Evolutionary conservation across 1,140 invertebrate species (phyloP), one percentile per base, ranked within the genome.

Genomic region (Chionoecetes opilio): DNA sequence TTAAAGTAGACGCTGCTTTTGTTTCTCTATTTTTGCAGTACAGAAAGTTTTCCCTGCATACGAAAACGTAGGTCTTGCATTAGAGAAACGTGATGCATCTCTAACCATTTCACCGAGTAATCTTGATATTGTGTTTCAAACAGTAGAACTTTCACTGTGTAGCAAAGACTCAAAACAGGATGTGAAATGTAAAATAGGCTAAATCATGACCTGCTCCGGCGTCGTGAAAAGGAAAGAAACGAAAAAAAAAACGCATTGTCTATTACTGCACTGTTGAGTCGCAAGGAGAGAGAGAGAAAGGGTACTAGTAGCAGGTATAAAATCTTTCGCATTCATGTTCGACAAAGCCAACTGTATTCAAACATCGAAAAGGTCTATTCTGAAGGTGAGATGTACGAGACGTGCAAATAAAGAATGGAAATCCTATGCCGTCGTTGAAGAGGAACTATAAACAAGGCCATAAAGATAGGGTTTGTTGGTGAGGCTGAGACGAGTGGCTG

Each of bases 391-490:
- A 75, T 75, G 21, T 75, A 75, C 63, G 63, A 75, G 63, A 21
- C 63, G n/a, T n/a, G 63, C 63, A n/a, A 75, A 75, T 75, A 75
- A 75, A 75, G 63, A 75, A 75, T 75, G 63, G 63, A 75, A 75
- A 17, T 75, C 63, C 63, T 75, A 75, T 26, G 63, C 63, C 63
- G 26, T n/a, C 63, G n/a, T 75, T 75, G n/a, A 53, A 75, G 63
- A 75, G 63, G 63, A 26, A 26, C n/a, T 17, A 75, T 75, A 75
- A 75, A 75, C 63, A 75, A 75, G 63, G n/a, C 63, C 63, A 75
- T 75, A 75, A 75, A 75, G 63, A 46, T 5, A 14, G n/a, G n/a
- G n/a, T n/a, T n/a, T n/a, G 46, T 5, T n/a, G 63, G 63, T 8
- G 63, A 75, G 63, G 63, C 63, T 26, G 63, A n/a, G 63, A 75